A percentile compares a stretch with the other conserved stretches of the same genome.
These are phyloP conservation scores for Tolypeutes matacus DNA, from an alignment of 2,797 vertebrate species.

Conservation along the genomic window DNA sequence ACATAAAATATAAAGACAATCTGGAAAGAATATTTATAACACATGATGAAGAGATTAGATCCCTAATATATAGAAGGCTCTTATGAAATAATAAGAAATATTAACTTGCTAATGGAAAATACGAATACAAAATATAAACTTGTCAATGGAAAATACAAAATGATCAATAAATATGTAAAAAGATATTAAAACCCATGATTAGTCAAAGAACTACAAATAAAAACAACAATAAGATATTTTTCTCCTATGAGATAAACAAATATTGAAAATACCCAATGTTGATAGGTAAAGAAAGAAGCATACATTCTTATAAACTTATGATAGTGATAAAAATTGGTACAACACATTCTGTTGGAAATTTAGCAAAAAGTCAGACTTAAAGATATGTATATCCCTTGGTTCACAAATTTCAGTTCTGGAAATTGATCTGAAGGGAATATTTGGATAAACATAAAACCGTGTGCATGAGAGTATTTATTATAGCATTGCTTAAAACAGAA, in stretches of 20 bases:
- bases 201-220: slow-evolving; percentile 48
- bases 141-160: slow-evolving; percentile 9
- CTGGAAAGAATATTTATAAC: not conserved
- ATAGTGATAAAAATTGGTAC: slow-evolving; percentile 13
- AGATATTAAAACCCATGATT: not conserved
- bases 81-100: slow-evolving; percentile 51
- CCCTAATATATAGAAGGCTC: slow-evolving; percentile 31
- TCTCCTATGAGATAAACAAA: not conserved
- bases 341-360: slow-evolving; percentile 15
- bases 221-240: slow-evolving; percentile 14
- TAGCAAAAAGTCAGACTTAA: not conserved
- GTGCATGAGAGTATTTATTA: not conserved
- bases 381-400: not conserved
- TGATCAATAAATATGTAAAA: not conserved
- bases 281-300: slow-evolving; percentile 10
- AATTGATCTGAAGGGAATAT: slow-evolving; percentile 48
- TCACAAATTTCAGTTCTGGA: slow-evolving; percentile 42
- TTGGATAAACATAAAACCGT: slow-evolving; percentile 40
- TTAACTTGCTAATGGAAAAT: slow-evolving; percentile 16
- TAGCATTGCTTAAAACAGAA: slow-evolving; percentile 47
- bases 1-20: slow-evolving; percentile 10
- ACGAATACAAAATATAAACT: not conserved
- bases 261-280: slow-evolving; percentile 43
- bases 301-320: slow-evolving; percentile 53
- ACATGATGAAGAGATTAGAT: not conserved